phyloP scores from a whole-genome alignment of 1,140 invertebrate species.

The Heliothis subflexa region DNA sequence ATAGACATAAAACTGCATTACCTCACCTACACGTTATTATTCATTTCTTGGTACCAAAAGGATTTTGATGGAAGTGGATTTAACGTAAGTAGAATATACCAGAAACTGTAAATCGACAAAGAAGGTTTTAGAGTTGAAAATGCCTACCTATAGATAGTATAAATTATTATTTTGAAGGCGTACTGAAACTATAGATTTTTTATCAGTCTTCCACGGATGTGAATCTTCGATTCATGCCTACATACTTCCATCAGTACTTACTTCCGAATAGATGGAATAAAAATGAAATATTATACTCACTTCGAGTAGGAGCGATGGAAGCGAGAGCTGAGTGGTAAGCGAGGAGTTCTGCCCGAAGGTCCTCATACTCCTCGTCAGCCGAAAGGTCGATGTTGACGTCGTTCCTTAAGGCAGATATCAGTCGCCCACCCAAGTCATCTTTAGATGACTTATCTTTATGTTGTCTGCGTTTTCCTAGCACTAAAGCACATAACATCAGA shows the following conservation, averaged over 20 bases:
- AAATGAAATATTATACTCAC: conserved; percentile 55
- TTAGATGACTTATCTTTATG: conserved; percentile 40
- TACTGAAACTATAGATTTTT: conserved; percentile 1
- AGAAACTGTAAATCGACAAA: too few relatives aligned
- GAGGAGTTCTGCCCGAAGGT: conserved; percentile 75
- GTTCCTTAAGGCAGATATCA: conserved; percentile 64
- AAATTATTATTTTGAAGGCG: conserved; percentile 3
- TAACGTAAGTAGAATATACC: too few relatives aligned
- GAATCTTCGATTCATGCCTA: too few relatives aligned
- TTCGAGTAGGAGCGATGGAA: conserved; percentile 60
- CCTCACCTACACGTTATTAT: background rate
- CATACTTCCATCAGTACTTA: too few relatives aligned
- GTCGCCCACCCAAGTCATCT: conserved; percentile 57
- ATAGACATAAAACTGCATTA: conserved; percentile 2
- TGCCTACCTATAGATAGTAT: too few relatives aligned
- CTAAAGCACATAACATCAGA: conserved; percentile 56
- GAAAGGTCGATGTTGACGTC: conserved; percentile 76
- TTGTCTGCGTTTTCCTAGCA: conserved; percentile 30
- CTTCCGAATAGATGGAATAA: too few relatives aligned
- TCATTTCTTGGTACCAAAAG: background rate
- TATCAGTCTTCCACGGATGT: background rate
- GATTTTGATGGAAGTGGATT: background rate
- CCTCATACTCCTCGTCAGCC: conserved; percentile 78
- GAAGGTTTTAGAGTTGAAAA: background rate
- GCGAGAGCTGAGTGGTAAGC: conserved; percentile 75